These are phyloP conservation scores for Siniperca scherzeri DNA, from an alignment of 2,797 vertebrate genomes.

Conservation along the genomic window DNA sequence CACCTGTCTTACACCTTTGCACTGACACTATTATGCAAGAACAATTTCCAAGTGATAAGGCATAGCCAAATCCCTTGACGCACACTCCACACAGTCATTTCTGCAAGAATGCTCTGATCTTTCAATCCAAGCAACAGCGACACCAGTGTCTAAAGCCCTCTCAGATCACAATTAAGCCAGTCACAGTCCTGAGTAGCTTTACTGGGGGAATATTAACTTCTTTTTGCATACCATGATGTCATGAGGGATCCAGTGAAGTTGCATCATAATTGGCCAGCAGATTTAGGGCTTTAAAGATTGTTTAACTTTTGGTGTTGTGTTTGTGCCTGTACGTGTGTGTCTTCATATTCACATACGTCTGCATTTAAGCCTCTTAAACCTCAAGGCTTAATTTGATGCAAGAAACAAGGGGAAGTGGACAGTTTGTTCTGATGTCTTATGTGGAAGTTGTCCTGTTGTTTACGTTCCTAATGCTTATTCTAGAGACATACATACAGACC, in stretches of 20 bases:
- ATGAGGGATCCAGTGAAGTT: constrained; percentile 53
- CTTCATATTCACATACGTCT: constrained; percentile 2
- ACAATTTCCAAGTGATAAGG: constrained; percentile 61
- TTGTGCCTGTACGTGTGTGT: constrained; percentile 9
- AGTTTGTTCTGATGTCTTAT: constrained; percentile 21
- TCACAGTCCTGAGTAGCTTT: constrained; percentile 63
- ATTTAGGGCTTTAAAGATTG: constrained; percentile 46
- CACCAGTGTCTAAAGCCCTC: constrained; percentile 53
- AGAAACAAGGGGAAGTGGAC: constrained; percentile 34
- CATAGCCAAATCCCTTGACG: constrained; percentile 49
- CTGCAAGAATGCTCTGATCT: constrained; percentile 71
- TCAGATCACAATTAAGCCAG: constrained; percentile 66
- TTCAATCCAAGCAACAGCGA: constrained; percentile 41
- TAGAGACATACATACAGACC: constrained; percentile 1
- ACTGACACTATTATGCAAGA: constrained; percentile 59
- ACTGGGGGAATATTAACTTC: constrained; percentile 54
- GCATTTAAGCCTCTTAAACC: constrained; percentile 61
- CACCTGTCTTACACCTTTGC: constrained; percentile 52
- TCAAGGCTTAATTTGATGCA: constrained; percentile 43
- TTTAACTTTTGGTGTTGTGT: constrained; percentile 30
- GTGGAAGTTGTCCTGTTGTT: constrained; percentile 16
- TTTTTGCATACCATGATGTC: constrained; percentile 60
- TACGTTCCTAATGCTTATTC: constrained; percentile 19
- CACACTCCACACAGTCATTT: constrained; percentile 40
- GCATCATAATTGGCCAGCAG: constrained; percentile 54